Evolutionary conservation across 2,113 vertebrate species (phyloP), one percentile per base, ranked within the genome.

Genomic region (Neopipo cinnamomea): DNA sequence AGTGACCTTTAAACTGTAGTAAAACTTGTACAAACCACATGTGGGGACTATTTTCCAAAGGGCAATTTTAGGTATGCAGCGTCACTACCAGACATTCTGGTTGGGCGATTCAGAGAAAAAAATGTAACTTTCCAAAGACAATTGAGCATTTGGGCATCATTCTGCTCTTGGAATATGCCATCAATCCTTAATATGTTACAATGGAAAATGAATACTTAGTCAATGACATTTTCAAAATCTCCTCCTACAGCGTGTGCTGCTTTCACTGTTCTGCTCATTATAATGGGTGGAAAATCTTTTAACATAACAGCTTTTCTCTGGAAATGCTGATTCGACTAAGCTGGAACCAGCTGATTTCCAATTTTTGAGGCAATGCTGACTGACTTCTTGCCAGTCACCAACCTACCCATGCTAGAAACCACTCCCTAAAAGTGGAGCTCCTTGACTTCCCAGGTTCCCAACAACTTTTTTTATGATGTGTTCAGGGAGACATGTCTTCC

Each of bases 181-280:
- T 9, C 18, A 63, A 19, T 63, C 27, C 47, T 71, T 77, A 50
- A 8, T 75, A 75, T 30, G 62, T 18, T 78, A 70, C 37, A 14
- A 8, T 63, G 24, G 77, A 71, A 97, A 88, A 90, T 22, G 15
- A 88, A 21, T 71, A 59, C 56, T 74, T 82, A 66, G 33, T 35
- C 35, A 73, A 61, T 41, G 73, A 92, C 46, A 30, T 90, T 93
- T 93, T 63, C 55, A 68, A 89, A 86, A 77, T 50, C 59, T 87
- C 11, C 8, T 82, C 13, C 30, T 77, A 33, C 58, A 65, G 27
- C 20, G 16, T 50, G 27, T 49, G 49, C 56, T 27, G 21, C 67
- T 86, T 79, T 75, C 71, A 53, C 23, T 46, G 30, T 67, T 88
- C 72, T 80, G 39, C 17, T 71, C 33, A 37, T 24, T 23, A 8